Evolutionary conservation across 2,797 vertebrate genomes (phyloP), one percentile per base, ranked within the genome.

Genomic region (Phrynocephalus guinanensis): DNA sequence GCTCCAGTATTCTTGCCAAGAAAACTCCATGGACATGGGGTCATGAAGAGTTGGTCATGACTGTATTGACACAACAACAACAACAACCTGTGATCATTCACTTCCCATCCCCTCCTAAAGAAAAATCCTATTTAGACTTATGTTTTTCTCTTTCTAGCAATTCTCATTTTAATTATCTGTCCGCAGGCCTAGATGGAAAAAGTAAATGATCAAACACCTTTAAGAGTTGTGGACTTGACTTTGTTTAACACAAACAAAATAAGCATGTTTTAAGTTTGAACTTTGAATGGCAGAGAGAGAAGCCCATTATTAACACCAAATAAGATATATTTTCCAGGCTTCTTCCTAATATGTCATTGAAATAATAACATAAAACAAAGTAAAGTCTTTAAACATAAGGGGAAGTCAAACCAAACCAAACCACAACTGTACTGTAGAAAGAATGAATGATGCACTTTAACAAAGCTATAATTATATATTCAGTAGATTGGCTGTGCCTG

Each of bases 321-420:
- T 67, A 63, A 81, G 30, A 30, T 2, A 50, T 67, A 26, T 11
- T 9, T n/a, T 28, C 56, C 30, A 93, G 90, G 89, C 56, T 90
- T 90, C 85, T 83, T 71, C 44, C 77, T 88, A 72, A 30, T 83
- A 72, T 89, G 79, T 85, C 91, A 91, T 91, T 92, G 68, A 73
- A 66, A 87, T 76, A 91, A 50, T 20, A 72, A 86, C 79, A 77
- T 87, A 93, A 89, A 91, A 82, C 71, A 80, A 83, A 92, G 83
- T 73, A 90, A 89, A 86, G 88, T 81, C 8, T 10, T 2, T 13
- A 16, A 13, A 63, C 13, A 11, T 63, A 63, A 16, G 60, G 13
- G 16, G 60, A 63, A 10, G 18, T 63, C 30, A 63, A 63, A 44
- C 33, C 70, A 88, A 92, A 88, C 90, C 68, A 79, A 70, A 90